A percentile compares a stretch with the other conserved stretches of the same genome.
Evolutionary conservation across 1,140 invertebrate genomes (phyloP).

Genomic region (Aphis craccivora): DNA sequence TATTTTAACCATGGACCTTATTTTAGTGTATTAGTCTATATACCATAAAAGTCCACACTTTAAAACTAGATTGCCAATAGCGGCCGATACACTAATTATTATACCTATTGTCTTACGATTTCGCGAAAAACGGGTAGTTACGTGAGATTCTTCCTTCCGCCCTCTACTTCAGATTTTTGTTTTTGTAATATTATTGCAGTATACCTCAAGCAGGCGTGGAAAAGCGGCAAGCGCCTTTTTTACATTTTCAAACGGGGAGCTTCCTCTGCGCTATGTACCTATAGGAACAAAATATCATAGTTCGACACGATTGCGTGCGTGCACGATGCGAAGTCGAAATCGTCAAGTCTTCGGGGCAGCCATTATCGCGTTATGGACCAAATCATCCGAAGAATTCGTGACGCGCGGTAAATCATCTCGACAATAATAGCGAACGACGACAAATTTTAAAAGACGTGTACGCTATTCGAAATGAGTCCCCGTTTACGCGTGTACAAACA

Average conservation of each 20-base stretch:
- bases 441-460: not conserved
- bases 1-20: not conserved
- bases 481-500: not conserved
- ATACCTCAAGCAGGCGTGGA: not conserved
- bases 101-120: too few relatives aligned
- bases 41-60: too few relatives aligned
- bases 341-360: not conserved
- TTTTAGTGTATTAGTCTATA: not conserved
- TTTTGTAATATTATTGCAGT: too few relatives aligned
- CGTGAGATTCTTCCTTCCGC: too few relatives aligned
- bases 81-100: too few relatives aligned
- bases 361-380: not conserved
- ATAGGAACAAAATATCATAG: not conserved
- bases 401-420: not conserved
- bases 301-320: not conserved
- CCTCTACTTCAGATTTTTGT: too few relatives aligned
- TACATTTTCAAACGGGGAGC: not conserved
- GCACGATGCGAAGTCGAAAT: not conserved
- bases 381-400: not conserved
- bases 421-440: not conserved
- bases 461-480: not conserved
- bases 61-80: too few relatives aligned
- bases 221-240: not conserved
- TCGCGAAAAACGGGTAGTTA: too few relatives aligned
- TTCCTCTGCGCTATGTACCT: not conserved